These are phyloP conservation scores for Serilophus lunatus DNA, from an alignment of 2,113 vertebrate species.

Conservation along the genomic window DNA sequence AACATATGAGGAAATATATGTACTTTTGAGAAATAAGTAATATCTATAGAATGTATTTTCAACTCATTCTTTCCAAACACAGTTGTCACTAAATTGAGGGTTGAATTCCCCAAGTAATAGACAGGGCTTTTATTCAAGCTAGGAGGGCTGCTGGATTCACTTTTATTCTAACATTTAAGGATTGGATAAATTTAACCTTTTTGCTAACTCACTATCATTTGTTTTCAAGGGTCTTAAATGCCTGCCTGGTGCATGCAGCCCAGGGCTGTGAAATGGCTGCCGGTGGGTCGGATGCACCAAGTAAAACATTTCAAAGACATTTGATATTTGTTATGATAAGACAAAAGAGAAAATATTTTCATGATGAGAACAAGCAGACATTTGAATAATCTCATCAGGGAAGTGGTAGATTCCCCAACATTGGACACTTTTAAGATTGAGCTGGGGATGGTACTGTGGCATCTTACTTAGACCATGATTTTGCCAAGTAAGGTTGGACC, in stretches of 20 bases:
- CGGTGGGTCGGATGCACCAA: background rate
- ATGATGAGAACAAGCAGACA: background rate
- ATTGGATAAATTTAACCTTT: background rate
- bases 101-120: background rate
- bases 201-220: rapidly evolving
- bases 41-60: background rate
- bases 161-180: background rate
- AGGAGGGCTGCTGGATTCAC: background rate
- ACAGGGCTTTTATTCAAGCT: background rate
- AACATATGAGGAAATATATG: rapidly evolving
- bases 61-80: background rate
- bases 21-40: background rate
- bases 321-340: background rate
- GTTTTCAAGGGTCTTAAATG: background rate
- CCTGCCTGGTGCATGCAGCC: background rate
- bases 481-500: background rate
- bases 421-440: background rate
- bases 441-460: rapidly evolving
- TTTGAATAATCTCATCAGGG: background rate
- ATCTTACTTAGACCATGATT: background rate
- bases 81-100: background rate
- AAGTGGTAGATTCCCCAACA: background rate
- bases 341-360: background rate
- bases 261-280: rapidly evolving
- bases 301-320: background rate